Evolutionary conservation across 2,797 vertebrate species (phyloP).

Genomic region (Natrix natrix): DNA sequence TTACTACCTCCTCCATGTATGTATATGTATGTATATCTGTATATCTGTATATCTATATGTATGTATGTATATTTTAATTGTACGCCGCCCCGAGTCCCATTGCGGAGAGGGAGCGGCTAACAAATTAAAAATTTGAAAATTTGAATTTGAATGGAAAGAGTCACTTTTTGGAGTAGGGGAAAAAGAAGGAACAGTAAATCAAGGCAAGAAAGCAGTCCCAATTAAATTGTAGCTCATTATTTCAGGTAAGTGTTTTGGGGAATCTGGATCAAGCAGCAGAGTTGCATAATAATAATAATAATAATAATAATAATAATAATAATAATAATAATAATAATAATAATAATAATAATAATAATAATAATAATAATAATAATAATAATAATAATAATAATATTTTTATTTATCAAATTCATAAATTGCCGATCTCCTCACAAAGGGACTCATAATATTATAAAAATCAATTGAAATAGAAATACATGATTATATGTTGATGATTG

Average conservation of each 20-base stretch:
- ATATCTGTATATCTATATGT: too few relatives aligned
- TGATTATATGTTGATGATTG: not conserved
- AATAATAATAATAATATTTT: not conserved
- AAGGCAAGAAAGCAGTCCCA: not conserved
- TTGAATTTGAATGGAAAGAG: too few relatives aligned
- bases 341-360: too few relatives aligned
- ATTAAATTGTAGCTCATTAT: not conserved
- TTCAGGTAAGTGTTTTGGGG: not conserved
- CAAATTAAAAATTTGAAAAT: too few relatives aligned
- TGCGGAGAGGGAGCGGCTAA: too few relatives aligned
- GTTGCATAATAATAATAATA: not conserved
- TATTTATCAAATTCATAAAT: not conserved
- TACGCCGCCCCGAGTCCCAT: too few relatives aligned
- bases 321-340: too few relatives aligned
- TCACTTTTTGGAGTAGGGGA: not conserved
- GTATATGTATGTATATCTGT: too few relatives aligned
- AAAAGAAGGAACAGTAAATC: not conserved
- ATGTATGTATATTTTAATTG: too few relatives aligned
- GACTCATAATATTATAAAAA: not conserved
- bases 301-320: not conserved
- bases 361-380: too few relatives aligned
- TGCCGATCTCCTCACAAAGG: not conserved
- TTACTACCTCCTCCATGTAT: too few relatives aligned
- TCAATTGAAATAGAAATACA: not conserved
- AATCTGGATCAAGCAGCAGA: not conserved